These are phyloP conservation scores for Labia minor DNA, from an alignment of 2,888 invertebrate genomes.

Conservation along the genomic window DNA sequence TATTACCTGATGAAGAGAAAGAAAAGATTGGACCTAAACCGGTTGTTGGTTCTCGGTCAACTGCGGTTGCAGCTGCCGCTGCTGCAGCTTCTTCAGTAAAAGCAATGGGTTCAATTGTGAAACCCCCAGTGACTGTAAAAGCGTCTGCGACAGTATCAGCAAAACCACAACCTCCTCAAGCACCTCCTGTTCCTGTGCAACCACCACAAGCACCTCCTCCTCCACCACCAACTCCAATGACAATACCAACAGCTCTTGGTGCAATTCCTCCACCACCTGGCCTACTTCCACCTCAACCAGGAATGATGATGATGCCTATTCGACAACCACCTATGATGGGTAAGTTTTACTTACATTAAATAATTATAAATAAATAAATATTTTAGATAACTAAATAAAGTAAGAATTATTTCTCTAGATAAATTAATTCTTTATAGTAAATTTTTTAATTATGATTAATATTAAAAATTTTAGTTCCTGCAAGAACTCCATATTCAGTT, in stretches of 20 bases:
- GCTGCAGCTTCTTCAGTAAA: conserved; percentile 33
- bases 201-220: conserved; percentile 40
- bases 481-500: conserved; percentile 25
- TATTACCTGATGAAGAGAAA: conserved; percentile 89
- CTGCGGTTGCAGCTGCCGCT: conserved; percentile 31
- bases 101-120: conserved; percentile 37
- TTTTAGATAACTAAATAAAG: not conserved
- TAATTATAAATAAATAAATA: no score
- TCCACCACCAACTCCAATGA: conserved; percentile 38
- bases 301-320: conserved; percentile 53
- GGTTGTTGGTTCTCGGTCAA: conserved; percentile 37
- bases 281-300: conserved; percentile 42
- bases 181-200: conserved; percentile 24
- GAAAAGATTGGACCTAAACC: conserved; percentile 93
- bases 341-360: conserved; percentile 34
- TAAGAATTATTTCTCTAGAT: not conserved
- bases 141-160: conserved; percentile 26
- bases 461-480: conserved; percentile 20
- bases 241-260: conserved; percentile 32
- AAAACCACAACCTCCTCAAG: conserved; percentile 28
- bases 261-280: conserved; percentile 39
- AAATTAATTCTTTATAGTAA: no score
- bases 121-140: conserved; percentile 37
- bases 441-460: no score
- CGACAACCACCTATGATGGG: conserved; percentile 49